A percentile compares a stretch with the other conserved stretches of the same genome.
These are phyloP conservation scores for Hepsetus odoe DNA, from an alignment of 2,113 vertebrate genomes.

Conservation along the genomic window DNA sequence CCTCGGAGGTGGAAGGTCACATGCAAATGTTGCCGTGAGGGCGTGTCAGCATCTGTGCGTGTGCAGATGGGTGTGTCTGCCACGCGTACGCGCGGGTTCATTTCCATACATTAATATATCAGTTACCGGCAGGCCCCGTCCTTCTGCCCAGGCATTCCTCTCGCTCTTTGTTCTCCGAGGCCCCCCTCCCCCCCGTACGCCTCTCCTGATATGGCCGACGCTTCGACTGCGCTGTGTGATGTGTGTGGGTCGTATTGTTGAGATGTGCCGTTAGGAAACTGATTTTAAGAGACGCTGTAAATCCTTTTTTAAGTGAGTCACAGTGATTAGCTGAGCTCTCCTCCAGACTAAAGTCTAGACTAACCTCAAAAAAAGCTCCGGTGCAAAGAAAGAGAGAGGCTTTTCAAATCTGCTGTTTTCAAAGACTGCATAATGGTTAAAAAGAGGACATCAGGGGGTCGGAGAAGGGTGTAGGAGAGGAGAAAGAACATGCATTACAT, in stretches of 20 bases:
- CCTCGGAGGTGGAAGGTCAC: slow-evolving; percentile 46
- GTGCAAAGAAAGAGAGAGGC: too few relatives aligned
- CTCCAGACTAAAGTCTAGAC: too few relatives aligned
- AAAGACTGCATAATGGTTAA: too few relatives aligned
- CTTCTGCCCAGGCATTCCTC: slow-evolving; percentile 36
- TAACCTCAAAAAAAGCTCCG: too few relatives aligned
- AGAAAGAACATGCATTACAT: too few relatives aligned
- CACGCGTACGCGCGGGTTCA: slow-evolving; percentile 45
- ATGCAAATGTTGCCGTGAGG: slow-evolving; percentile 41
- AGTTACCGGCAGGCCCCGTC: slow-evolving; percentile 25
- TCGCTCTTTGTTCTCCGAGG: slow-evolving; percentile 35
- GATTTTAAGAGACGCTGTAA: not conserved
- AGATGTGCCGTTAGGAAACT: not conserved
- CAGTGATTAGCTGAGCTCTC: too few relatives aligned
- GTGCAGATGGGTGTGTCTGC: slow-evolving; percentile 52
- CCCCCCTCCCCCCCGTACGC: slow-evolving; percentile 24
- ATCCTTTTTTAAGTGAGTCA: too few relatives aligned
- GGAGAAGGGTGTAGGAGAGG: not conserved
- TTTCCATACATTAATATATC: slow-evolving; percentile 55
- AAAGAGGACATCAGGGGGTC: not conserved
- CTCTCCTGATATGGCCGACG: not conserved
- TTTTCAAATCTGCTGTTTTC: too few relatives aligned
- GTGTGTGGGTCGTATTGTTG: not conserved
- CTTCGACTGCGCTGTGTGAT: slow-evolving; percentile 4
- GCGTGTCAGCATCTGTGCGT: slow-evolving; percentile 48